phyloP scores from a whole-genome alignment of 2,113 vertebrate genomes.

The Grallaria varia region DNA sequence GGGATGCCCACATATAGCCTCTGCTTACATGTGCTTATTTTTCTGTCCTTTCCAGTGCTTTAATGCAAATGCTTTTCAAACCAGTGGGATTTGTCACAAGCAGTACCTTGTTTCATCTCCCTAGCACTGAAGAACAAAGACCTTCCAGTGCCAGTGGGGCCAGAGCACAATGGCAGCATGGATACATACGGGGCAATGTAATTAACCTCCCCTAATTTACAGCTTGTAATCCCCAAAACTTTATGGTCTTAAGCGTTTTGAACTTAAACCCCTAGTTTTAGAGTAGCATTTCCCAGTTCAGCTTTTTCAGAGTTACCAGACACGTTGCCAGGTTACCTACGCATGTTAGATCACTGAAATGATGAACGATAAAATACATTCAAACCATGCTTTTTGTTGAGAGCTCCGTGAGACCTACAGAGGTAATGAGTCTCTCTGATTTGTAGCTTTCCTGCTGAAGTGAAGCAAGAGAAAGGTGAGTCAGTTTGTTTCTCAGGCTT shows the following conservation, averaged over 20 bases:
- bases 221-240: background rate
- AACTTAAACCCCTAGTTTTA: background rate
- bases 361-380: background rate
- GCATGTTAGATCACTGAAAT: background rate
- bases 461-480: background rate
- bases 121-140: background rate
- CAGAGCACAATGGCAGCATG: background rate
- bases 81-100: background rate
- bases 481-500: background rate
- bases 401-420: background rate
- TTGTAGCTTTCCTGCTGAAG: background rate
- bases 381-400: background rate
- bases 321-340: fast-evolving
- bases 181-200: fast-evolving
- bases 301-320: background rate
- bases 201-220: background rate
- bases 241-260: background rate
- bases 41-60: background rate
- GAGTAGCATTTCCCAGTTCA: background rate
- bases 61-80: background rate
- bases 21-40: background rate
- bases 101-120: background rate
- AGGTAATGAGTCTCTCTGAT: background rate
- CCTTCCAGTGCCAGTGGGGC: background rate
- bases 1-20: background rate